A percentile compares a stretch with the other conserved stretches of the same genome.
These are phyloP conservation scores for Himalopsyche japonica DNA, from an alignment of 2,888 invertebrate species.

Conservation along the genomic window DNA sequence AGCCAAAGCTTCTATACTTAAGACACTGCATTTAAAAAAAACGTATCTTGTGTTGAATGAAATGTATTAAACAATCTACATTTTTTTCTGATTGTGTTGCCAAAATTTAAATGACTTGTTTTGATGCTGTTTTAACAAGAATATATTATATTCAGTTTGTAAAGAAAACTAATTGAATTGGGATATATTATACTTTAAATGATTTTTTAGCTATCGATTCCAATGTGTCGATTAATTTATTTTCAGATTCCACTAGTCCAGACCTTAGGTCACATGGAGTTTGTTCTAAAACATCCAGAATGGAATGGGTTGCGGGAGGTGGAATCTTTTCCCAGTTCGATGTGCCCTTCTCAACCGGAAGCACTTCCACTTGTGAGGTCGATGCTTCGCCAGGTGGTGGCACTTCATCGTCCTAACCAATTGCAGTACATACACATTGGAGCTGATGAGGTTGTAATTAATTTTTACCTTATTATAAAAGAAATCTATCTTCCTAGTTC, in stretches of 20 bases:
- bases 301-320: slow-evolving; percentile 70
- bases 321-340: slow-evolving; percentile 67
- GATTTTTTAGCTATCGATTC: no score
- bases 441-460: slow-evolving; percentile 69
- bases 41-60: no score
- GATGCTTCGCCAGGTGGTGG: slow-evolving; percentile 73
- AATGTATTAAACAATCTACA: no score
- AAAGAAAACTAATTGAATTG: no score
- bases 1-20: no score
- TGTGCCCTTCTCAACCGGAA: slow-evolving; percentile 71
- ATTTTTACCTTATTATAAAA: neutral
- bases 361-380: slow-evolving; percentile 65
- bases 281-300: slow-evolving; percentile 73
- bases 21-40: no score
- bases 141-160: no score
- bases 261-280: slow-evolving; percentile 87
- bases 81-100: no score
- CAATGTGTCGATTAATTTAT: neutral
- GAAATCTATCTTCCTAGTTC: neutral
- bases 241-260: slow-evolving; percentile 74
- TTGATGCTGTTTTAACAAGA: no score
- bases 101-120: no score
- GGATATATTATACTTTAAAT: no score
- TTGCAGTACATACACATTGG: slow-evolving; percentile 76
- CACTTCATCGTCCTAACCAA: slow-evolving; percentile 64